These are phyloP conservation scores for Lipophrys pholis DNA, from an alignment of 2,113 vertebrate species.

Conservation along the genomic window DNA sequence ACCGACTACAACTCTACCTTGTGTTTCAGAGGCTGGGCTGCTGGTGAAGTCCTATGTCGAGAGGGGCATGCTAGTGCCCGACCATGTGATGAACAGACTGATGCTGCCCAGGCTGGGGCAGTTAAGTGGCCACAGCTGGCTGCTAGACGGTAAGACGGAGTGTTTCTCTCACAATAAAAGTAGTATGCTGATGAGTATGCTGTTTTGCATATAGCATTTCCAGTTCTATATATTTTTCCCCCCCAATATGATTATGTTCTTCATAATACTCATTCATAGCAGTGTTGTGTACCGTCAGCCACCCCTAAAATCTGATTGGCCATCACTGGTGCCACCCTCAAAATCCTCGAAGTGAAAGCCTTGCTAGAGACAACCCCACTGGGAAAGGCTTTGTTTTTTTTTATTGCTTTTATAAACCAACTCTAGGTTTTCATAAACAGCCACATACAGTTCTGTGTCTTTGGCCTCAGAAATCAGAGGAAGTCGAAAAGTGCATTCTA, in stretches of 20 bases:
- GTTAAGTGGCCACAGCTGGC: slow-evolving; percentile 87
- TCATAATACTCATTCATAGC: slow-evolving; percentile 8
- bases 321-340: slow-evolving; percentile 40
- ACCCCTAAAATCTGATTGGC: slow-evolving; percentile 63
- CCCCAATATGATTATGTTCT: background rate
- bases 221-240: background rate
- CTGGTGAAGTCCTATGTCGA: slow-evolving; percentile 90
- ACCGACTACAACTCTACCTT: background rate
- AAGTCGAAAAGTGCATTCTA: background rate
- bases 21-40: slow-evolving; percentile 85
- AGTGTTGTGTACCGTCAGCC: slow-evolving; percentile 1
- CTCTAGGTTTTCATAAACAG: background rate
- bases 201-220: background rate
- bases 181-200: no score
- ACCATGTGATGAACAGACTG: slow-evolving; percentile 90
- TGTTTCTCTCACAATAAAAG: background rate
- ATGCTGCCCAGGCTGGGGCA: slow-evolving; percentile 90
- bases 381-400: slow-evolving; percentile 6
- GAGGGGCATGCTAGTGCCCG: slow-evolving; percentile 90
- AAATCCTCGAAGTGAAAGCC: background rate
- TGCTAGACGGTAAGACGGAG: slow-evolving; percentile 88
- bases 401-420: background rate
- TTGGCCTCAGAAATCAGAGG: slow-evolving; percentile 1
- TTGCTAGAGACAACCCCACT: background rate
- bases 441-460: background rate